Conservation (phyloP, 2,888 invertebrate species). For the Drosophila macrothrix region DNA sequence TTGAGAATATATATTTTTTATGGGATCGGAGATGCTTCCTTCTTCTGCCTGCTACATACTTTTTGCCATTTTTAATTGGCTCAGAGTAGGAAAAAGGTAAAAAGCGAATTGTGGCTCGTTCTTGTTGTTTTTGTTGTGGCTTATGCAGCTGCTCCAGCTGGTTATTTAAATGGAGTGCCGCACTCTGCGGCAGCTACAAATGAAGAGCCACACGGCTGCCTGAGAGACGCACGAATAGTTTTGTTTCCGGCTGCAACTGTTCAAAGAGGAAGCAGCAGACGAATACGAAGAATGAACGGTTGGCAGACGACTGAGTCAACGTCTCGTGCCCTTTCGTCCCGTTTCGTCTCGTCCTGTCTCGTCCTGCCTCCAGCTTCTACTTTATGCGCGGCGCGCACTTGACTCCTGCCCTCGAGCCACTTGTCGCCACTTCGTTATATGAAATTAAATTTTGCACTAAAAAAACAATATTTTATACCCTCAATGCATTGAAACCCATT, state of each 20-base stretch:
- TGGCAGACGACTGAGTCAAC: not conserved
- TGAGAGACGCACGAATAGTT: conserved; percentile 43
- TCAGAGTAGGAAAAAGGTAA: conserved; percentile 6
- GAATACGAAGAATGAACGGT: not conserved
- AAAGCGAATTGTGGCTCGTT: conserved; percentile 11
- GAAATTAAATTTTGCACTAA: not conserved
- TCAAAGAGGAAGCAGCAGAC: not conserved
- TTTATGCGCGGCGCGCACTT: conserved; percentile 4
- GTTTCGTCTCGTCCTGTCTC: not conserved
- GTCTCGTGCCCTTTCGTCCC: not conserved
- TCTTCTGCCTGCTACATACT: not conserved
- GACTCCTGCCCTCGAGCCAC: conserved; percentile 5
- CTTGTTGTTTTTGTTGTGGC: not conserved
- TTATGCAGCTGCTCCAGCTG: not conserved
- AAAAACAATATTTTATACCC: not conserved
- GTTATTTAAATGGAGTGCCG: conserved; percentile 30
- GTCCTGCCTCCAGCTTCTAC: not conserved
- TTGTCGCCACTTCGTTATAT: conserved; percentile 17
- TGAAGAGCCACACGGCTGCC: conserved; percentile 55
- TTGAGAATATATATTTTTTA: not conserved
- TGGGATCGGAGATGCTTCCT: not conserved
- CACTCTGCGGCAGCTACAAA: conserved; percentile 32
- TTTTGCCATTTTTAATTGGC: not conserved
- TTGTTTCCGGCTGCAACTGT: conserved; percentile 12
- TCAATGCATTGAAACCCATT: not conserved